Conservation (phyloP, 2,113 vertebrate species). For the Hippocampus zosterae region DNA sequence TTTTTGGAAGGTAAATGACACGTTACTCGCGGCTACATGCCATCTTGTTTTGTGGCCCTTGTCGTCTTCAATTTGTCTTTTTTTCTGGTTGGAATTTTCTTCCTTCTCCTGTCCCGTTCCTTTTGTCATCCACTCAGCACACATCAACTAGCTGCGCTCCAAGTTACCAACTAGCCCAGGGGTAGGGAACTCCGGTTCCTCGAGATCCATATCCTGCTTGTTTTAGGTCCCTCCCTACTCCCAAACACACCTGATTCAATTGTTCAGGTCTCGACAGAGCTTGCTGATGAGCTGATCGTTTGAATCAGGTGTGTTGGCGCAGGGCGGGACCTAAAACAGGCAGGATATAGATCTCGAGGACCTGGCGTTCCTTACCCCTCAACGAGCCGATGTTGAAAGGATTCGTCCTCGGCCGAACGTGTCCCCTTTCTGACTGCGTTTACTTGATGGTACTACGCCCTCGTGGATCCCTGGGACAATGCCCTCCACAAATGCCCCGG, state of each 20-base stretch:
- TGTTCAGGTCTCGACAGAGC: no score
- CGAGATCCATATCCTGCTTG: no score
- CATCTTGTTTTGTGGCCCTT: slow-evolving; percentile 8
- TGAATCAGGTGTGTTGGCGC: no score
- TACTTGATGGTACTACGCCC: slow-evolving; percentile 63
- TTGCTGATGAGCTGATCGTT: no score
- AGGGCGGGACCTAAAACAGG: no score
- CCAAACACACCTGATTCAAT: no score
- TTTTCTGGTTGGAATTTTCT: slow-evolving; percentile 9
- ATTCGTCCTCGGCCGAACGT: slow-evolving; percentile 14
- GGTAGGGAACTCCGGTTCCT: no score
- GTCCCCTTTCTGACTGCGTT: slow-evolving; percentile 55
- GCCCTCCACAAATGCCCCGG: slow-evolving; percentile 56
- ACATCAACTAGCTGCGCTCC: slow-evolving; percentile 45
- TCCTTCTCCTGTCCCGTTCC: slow-evolving; percentile 29
- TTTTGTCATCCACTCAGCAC: slow-evolving; percentile 46
- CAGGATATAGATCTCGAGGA: no score
- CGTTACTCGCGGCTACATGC: slow-evolving; percentile 23
- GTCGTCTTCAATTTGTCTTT: slow-evolving; percentile 18
- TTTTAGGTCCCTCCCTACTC: no score
- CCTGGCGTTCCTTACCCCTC: no score
- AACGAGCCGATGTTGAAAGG: slow-evolving; percentile 52
- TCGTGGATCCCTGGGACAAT: slow-evolving; percentile 57
- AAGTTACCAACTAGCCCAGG: slow-evolving; percentile 35
- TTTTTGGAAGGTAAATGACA: slow-evolving; percentile 31